Evolutionary conservation across 2,113 vertebrate species (phyloP), one percentile per base, ranked within the genome.

Genomic region (Halcyon malimbica): DNA sequence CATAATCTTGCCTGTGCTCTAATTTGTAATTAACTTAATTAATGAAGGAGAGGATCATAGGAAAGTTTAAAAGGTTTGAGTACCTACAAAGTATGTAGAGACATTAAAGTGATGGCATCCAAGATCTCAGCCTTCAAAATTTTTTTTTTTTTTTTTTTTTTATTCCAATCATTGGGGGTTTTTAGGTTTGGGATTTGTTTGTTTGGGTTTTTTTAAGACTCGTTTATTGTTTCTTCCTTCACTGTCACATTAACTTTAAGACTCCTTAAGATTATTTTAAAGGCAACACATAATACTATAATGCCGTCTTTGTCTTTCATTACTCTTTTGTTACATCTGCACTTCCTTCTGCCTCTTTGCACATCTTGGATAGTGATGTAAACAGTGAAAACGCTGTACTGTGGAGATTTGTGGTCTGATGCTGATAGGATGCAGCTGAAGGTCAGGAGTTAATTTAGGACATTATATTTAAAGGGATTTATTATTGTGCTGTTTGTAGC

Each of bases 371-470:
- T 87, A 83, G 68, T 44, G 76, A 89, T 68, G 24, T 60, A 87
- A 95, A 91, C 16, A 44, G 6, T 59, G 33, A 81, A 83, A 94
- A 86, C 59, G 6, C 21, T 1, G 1, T 35, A n/a, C 60, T 48
- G 35, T 92, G 68, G 68, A 86, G 79, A 64, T 79, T 42, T 84
- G 51, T 75, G 89, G 29, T 60, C 69, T 78, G 76, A 67, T 79
- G 39, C 73, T 92, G 64, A 69, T n/a, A 78, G 63, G 82, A 90
- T 4, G 6, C 75, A 91, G 84, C n/a, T 95, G 84, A 96, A 94
- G 84, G 90, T 95, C 90, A 94, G 71, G 85, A 73, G 84, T 83
- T 77, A 97, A 90, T 79, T 87, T 82, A 88, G 23, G 87, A 54
- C 57, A 91, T 59, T 62, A 79, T 69, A 83, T 93, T 94, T 83